Evolutionary conservation across 2,113 vertebrate species (phyloP).

Genomic region (Gasterosteus aculeatus): DNA sequence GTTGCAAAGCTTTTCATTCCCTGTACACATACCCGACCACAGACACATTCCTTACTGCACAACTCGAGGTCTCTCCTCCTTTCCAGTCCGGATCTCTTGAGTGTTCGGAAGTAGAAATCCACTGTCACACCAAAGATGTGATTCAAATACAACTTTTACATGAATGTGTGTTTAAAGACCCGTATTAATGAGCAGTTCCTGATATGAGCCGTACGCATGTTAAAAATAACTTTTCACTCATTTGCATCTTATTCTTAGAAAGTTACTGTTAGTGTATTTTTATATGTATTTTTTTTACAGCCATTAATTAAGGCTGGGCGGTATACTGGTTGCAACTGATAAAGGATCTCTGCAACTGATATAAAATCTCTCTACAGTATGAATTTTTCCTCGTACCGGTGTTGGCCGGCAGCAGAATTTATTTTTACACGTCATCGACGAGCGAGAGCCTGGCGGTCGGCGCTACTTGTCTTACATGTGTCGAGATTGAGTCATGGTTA

Average conservation of each 20-base stretch:
- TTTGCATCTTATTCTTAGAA: not conserved
- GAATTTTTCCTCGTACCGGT: too few species aligned
- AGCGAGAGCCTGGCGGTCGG: too few species aligned
- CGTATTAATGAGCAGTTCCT: not conserved
- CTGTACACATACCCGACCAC: conserved; percentile 10
- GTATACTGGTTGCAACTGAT: too few species aligned
- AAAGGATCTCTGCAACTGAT: too few species aligned
- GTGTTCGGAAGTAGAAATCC: not conserved
- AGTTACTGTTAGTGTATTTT: conserved; percentile 7
- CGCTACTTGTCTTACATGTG: too few species aligned
- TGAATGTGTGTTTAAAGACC: not conserved
- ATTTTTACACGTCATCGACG: too few species aligned
- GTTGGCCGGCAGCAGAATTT: too few species aligned
- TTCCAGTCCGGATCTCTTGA: conserved; percentile 14
- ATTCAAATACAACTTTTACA: not conserved
- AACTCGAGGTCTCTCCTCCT: conserved; percentile 9
- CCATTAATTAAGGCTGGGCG: too few species aligned
- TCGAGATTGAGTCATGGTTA: too few species aligned
- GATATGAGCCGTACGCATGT: not conserved
- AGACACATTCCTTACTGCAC: conserved; percentile 14
- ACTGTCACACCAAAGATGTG: not conserved
- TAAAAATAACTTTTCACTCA: not conserved
- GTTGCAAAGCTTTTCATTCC: conserved; percentile 27
- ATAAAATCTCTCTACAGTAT: too few species aligned
- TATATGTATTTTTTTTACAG: too few species aligned